Conservation (phyloP, 2,113 vertebrate species). For the Phocoena sinus region DNA sequence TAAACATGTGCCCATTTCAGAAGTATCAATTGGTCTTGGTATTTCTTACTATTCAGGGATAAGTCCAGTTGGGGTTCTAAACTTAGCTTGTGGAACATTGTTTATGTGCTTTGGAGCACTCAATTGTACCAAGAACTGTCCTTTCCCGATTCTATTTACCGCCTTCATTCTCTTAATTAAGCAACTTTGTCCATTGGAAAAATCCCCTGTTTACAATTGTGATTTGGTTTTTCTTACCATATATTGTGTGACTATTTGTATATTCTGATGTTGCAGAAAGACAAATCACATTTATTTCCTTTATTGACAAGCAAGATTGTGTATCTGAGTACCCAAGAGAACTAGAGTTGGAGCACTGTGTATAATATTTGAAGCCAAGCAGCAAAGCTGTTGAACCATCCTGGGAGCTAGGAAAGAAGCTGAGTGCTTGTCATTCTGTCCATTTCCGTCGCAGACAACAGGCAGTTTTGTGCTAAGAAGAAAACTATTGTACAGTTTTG, state of each 20-base stretch:
- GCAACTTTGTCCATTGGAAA: background rate
- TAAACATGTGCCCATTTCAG: slow-evolving; percentile 1
- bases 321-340: background rate
- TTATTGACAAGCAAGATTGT: background rate
- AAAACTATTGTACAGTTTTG: background rate
- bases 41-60: background rate
- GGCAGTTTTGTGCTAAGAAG: background rate
- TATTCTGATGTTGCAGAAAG: slow-evolving; percentile 29
- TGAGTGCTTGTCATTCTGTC: background rate
- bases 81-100: background rate
- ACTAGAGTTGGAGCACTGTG: background rate
- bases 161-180: background rate
- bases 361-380: background rate
- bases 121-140: background rate
- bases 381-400: background rate
- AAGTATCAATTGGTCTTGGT: background rate
- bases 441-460: background rate
- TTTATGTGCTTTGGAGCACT: background rate
- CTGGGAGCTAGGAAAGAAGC: background rate
- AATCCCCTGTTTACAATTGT: background rate
- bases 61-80: background rate
- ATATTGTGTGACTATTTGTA: background rate
- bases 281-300: background rate
- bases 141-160: background rate
- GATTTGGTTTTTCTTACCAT: background rate